A percentile compares a stretch with the other conserved stretches of the same genome.
Conservation (phyloP, 2,113 vertebrate genomes). For the Solea solea region DNA sequence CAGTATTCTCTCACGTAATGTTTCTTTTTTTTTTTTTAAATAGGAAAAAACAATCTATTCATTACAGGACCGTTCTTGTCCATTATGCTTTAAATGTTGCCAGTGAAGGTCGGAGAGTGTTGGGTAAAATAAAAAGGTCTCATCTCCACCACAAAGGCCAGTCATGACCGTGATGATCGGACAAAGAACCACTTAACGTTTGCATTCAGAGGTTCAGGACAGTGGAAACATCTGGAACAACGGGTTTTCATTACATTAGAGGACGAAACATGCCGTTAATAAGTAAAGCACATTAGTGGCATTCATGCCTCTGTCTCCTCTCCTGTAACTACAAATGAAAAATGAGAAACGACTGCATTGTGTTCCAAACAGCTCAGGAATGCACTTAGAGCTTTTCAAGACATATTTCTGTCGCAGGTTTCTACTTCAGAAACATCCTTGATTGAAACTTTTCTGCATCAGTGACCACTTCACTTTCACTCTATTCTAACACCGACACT, state of each 20-base stretch:
- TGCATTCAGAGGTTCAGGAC: not conserved
- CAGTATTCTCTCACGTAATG: no score
- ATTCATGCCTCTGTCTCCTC: slow-evolving; percentile 12
- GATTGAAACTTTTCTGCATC: not conserved
- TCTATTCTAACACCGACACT: not conserved
- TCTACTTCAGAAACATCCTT: slow-evolving; percentile 6
- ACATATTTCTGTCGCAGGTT: not conserved
- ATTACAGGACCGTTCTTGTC: no score
- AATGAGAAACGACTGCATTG: not conserved
- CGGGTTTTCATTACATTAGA: not conserved
- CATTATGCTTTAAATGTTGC: no score
- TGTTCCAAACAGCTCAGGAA: slow-evolving; percentile 20
- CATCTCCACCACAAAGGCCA: no score
- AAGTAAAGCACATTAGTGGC: slow-evolving; percentile 9
- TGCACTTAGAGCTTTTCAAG: slow-evolving; percentile 22
- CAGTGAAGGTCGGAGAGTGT: no score
- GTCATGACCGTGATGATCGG: not conserved
- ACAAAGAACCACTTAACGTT: not conserved
- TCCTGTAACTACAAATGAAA: slow-evolving; percentile 2
- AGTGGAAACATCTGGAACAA: not conserved
- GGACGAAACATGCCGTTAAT: not conserved
- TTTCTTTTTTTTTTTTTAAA: no score
- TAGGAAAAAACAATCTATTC: no score
- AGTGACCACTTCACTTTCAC: slow-evolving; percentile 15
- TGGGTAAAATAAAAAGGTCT: no score